Base-by-base conservation (phyloP, 2,888 invertebrate genomes). In the Tiliacea aurago region DNA sequence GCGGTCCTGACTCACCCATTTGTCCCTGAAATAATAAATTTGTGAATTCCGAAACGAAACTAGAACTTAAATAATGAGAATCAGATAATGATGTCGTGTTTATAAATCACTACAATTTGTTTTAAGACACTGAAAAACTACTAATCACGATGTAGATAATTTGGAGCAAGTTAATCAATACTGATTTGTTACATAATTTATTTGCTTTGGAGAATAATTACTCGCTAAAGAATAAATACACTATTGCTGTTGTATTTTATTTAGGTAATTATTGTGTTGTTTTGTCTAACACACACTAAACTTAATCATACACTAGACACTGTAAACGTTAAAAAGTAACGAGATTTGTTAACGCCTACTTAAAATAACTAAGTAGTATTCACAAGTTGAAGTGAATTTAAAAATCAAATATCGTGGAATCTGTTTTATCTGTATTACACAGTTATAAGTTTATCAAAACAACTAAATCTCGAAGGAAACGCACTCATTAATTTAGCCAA, bases 1-100 rank as follows among this genome's bases (percentile, higher is more conserved):
- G 96, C 84, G 97, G 97, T 20, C 98, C 98, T 56, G 97, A 97
- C 66, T 97, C 97, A 78, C 98, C 98, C 49, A 97, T 97, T 89
- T 96, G 97, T 37, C 98, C 98, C 97, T 97, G 85, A 78, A 83
- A 81, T 74, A 82, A 81, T 80, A 55, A 75, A 61, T 68, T 9
- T 13, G 67, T 73, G n/a, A 74, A 73, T 66, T 69, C 49, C 53
- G n/a, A 73, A 63, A 70, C 37, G 37, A 77, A 56, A 51, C 55
- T 58, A 56, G 59, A 73, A 77, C 18, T 49, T 76, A 80, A 80
- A 74, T 83, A 72, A 75, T 77, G 58, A 47, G 70, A 65, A 83
- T 83, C 70, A 69, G 71, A 83, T 81, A 76, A 71, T 66, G 58
- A n/a, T 72, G 58, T 75, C 80, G 67, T 71, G 63, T 68, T 69